Evolutionary conservation across 2,797 vertebrate species (phyloP).

Genomic region (Enoplosus armatus): DNA sequence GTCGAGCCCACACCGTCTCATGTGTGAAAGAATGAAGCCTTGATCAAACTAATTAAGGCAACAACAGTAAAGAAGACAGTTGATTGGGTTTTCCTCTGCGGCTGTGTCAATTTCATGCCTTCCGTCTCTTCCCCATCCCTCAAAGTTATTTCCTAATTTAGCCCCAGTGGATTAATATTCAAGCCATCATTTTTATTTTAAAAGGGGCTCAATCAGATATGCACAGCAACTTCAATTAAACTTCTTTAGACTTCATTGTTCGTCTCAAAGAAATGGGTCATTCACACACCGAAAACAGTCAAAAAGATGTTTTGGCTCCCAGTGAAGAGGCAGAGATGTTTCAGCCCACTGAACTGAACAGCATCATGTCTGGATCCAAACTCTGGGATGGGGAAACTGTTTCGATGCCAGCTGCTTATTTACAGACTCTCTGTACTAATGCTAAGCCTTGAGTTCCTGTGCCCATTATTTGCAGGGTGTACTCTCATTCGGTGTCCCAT

Average conservation of each 20-base stretch:
- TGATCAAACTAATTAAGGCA: conserved; percentile 64
- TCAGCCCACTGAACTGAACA: conserved; percentile 74
- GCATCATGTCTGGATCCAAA: conserved; percentile 67
- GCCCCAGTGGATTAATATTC: conserved; percentile 73
- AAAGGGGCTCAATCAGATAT: conserved; percentile 75
- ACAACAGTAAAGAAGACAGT: conserved; percentile 33
- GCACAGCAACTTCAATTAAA: conserved; percentile 75
- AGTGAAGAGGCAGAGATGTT: conserved; percentile 71
- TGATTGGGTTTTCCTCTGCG: conserved; percentile 32
- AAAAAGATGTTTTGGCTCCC: conserved; percentile 69
- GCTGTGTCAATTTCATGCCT: conserved; percentile 69
- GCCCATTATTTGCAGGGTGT: conserved; percentile 56
- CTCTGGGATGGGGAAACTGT: conserved; percentile 54
- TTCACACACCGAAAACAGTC: conserved; percentile 60
- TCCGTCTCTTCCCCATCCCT: conserved; percentile 47
- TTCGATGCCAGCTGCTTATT: conserved; percentile 71
- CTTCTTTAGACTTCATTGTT: conserved; percentile 71
- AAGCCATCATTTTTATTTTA: conserved; percentile 73
- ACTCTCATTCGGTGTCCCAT: conserved; percentile 28
- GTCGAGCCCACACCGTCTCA: conserved; percentile 12
- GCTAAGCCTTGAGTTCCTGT: conserved; percentile 53
- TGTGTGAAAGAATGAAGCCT: conserved; percentile 34
- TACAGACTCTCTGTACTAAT: conserved; percentile 62
- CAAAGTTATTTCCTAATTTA: conserved; percentile 73
- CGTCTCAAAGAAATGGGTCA: conserved; percentile 75